Conservation (phyloP, 2,113 vertebrate genomes). For the Spea bombifrons region DNA sequence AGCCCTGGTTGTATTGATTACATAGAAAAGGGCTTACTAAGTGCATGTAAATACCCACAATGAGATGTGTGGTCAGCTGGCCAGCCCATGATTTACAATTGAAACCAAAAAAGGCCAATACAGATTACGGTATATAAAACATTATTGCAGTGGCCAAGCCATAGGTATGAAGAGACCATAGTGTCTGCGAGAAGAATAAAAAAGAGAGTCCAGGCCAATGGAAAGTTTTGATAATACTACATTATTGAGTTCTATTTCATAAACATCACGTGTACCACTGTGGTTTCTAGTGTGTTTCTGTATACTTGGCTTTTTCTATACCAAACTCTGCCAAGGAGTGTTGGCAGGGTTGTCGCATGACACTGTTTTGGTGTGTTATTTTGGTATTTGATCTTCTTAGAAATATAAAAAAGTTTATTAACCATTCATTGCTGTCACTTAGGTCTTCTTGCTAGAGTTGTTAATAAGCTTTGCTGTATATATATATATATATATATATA, state of each 20-base stretch:
- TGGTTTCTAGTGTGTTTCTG: conserved; percentile 1
- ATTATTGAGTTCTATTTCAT: conserved; percentile 5
- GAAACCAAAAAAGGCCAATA: no score
- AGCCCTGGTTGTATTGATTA: no score
- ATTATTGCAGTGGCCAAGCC: background rate
- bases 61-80: no score
- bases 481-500: no score
- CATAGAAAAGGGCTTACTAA: no score
- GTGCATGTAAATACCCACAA: no score
- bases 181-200: background rate
- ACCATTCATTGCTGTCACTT: background rate
- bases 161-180: background rate
- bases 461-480: no score
- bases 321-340: conserved; percentile 17
- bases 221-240: conserved; percentile 22
- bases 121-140: no score
- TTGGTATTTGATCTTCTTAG: conserved; percentile 6
- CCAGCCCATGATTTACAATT: no score
- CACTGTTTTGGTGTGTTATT: conserved; percentile 19
- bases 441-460: background rate
- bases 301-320: conserved; percentile 17
- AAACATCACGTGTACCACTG: conserved; percentile 21
- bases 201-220: background rate
- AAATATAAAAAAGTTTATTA: conserved; percentile 18
- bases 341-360: conserved; percentile 15